Conservation (phyloP, 2,888 invertebrate genomes). For the Drosophila fungiperda region DNA sequence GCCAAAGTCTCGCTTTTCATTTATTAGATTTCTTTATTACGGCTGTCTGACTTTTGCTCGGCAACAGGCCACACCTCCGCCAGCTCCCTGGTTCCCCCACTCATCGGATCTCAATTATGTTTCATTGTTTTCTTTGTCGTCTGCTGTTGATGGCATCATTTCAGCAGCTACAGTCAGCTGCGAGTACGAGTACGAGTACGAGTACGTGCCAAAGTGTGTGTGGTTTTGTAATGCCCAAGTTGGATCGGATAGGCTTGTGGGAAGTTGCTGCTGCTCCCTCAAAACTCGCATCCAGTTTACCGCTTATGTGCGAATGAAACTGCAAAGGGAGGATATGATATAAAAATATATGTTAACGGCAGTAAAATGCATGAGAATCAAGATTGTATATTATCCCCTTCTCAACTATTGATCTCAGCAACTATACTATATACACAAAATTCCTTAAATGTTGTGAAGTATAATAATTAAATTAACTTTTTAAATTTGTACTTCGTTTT, state of each 20-base stretch:
- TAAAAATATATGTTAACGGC: neutral
- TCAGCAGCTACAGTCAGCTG: constrained; percentile 70
- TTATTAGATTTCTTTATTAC: constrained; percentile 70
- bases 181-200: constrained; percentile 45
- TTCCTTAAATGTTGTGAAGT: neutral
- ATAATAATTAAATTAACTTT: neutral
- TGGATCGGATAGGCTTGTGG: constrained; percentile 59
- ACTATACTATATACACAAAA: neutral
- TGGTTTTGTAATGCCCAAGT: constrained; percentile 62
- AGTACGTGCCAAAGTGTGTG: constrained; percentile 21
- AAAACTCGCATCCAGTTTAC: constrained; percentile 60
- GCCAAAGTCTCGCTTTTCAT: constrained; percentile 52
- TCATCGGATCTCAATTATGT: constrained; percentile 31
- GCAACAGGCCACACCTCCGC: constrained; percentile 34
- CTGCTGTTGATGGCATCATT: constrained; percentile 80
- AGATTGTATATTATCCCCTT: neutral
- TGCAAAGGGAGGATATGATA: constrained; percentile 1
- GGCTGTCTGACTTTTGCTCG: constrained; percentile 51
- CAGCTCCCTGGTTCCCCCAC: constrained; percentile 15
- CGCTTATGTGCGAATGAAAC: constrained; percentile 53
- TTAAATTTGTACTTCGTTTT: neutral
- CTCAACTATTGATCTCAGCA: neutral
- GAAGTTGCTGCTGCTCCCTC: constrained; percentile 73
- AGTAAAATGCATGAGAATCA: neutral
- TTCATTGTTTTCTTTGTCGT: constrained; percentile 50